Percentiles rank a stretch among this genome's conserved stretches.
phyloP scores from a whole-genome alignment of 2,888 invertebrate species.

The Drosophila antonietae region DNA sequence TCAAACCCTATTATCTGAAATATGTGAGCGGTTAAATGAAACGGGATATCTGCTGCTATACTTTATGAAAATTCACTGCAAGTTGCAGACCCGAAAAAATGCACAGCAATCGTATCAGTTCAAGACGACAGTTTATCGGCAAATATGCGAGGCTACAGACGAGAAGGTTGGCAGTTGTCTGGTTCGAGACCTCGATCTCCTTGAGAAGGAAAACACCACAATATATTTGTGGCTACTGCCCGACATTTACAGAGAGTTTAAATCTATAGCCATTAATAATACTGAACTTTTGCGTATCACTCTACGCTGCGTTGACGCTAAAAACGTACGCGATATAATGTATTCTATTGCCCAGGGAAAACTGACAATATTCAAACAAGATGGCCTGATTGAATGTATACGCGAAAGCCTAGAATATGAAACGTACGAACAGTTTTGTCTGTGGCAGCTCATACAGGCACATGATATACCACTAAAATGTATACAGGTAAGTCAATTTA shows the following conservation, averaged over 20 bases:
- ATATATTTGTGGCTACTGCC: constrained; percentile 97
- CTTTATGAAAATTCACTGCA: constrained; percentile 92
- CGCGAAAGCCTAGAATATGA: constrained; percentile 97
- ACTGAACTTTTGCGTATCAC: constrained; percentile 94
- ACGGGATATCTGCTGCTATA: constrained; percentile 95
- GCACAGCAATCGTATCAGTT: constrained; percentile 87
- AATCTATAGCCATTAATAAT: constrained; percentile 94
- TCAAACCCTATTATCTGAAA: constrained; percentile 91
- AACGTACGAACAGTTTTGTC: constrained; percentile 97
- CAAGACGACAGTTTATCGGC: constrained; percentile 94
- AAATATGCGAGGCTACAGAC: constrained; percentile 92
- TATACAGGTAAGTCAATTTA: constrained; percentile 85
- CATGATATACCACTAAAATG: constrained; percentile 97
- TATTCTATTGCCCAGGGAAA: constrained; percentile 96
- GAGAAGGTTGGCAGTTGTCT: constrained; percentile 85
- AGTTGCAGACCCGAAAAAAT: constrained; percentile 86
- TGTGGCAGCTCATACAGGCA: constrained; percentile 98
- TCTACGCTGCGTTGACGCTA: constrained; percentile 95
- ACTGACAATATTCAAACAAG: constrained; percentile 91
- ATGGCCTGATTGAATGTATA: constrained; percentile 90
- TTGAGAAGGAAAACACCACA: constrained; percentile 95
- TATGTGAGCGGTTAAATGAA: constrained; percentile 89
- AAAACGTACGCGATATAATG: constrained; percentile 95
- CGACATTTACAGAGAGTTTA: constrained; percentile 95
- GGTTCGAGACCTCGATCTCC: constrained; percentile 92